Base-by-base conservation (phyloP, 2,888 invertebrate genomes). In the Epistrophe grossulariae region DNA sequence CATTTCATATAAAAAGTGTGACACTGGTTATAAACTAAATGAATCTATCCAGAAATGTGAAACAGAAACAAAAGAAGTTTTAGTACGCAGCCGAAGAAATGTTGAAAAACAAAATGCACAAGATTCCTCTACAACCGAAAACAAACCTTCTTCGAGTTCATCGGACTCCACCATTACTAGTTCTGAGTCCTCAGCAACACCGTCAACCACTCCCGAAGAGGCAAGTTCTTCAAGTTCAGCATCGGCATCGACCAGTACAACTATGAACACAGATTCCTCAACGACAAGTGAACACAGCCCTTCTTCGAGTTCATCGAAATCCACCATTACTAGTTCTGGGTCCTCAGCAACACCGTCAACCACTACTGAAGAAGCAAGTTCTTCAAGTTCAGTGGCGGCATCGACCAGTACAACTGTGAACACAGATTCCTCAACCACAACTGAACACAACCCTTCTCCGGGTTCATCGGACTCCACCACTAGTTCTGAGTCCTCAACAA, bases 1-100 rank as follows among this genome's bases (percentile, higher is more conserved):
- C 11, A 31, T 50, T 45, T 48, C 66, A 13, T 17, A 35, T 19
- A 66, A 66, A 15, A n/a, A 48, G 31, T 66, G 66, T 13, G 66
- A 66, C 50, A 13, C 8, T 11, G 66, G 66, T 10, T 66, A 66
- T 48, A 35, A 66, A 13, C 13, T 66, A 4, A 66, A 66, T 66
- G 48, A 19, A 17, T 17, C n/a, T 1, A 19, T 0, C 19, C 3
- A 35, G 17, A 66, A 35, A 31, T 66, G 66, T 35, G 66, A 66
- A 28, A 31, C 0, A 17, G 11, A 48, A 17, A 0, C 4, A 8
- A 35, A 1, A 8, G 2, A 31, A 48, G 11, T 31, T n/a, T 31
- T 31, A 31, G 4, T 11, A 17, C 66, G 66, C 0, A 48, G 9
- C 1, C 66, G 66, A 4, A 66, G 66, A 66, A 17, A 66, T 28